Evolutionary conservation across 2,797 vertebrate species (phyloP), one percentile per base, ranked within the genome.

Genomic region (Kryptopterus vitreolus): DNA sequence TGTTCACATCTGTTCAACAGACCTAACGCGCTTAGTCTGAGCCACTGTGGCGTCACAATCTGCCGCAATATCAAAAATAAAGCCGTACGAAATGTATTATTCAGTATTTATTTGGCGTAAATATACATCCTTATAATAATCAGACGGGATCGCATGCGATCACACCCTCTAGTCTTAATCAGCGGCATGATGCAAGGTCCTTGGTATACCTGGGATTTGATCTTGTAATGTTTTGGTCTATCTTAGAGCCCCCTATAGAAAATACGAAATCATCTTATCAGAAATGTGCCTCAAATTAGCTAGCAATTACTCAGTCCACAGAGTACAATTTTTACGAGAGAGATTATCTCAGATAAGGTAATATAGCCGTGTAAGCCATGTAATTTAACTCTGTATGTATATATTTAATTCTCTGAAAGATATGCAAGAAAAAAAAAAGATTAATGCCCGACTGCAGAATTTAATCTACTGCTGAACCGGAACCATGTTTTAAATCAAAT

Each of bases 1-100:
- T 74, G 31, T 18, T 73, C 59, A 73, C 81, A 69, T 79, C 76
- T 78, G 63, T 78, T 78, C 63, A n/a, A 22, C 78, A 71, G 81
- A 80, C 77, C 63, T 77, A 52, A 71, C 69, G 76, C 71, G 62
- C 24, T 20, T 80, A 33, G 76, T 52, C 71, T 62, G 33, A 72
- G 26, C 52, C 22, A 52, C 38, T 38, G 57, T 79, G 26, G 26
- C 68, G 26, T 57, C 52, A 29, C 35, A 75, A 57, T 74, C n/a
- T 63, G 71, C 31, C 38, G 18, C 22, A 65, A 78, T 35, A 68
- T 43, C 66, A 50, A 50, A 69, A 50, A 69, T 50, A 29, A 22
- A 71, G 53, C 66, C 50, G 18, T 59, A 20, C 10, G 43, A 75
- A 46, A 26, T 26, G 3, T 59, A 38, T 22, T 43, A 59, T 74